Conservation (phyloP, 2,113 vertebrate species). For the Galbula dea region DNA sequence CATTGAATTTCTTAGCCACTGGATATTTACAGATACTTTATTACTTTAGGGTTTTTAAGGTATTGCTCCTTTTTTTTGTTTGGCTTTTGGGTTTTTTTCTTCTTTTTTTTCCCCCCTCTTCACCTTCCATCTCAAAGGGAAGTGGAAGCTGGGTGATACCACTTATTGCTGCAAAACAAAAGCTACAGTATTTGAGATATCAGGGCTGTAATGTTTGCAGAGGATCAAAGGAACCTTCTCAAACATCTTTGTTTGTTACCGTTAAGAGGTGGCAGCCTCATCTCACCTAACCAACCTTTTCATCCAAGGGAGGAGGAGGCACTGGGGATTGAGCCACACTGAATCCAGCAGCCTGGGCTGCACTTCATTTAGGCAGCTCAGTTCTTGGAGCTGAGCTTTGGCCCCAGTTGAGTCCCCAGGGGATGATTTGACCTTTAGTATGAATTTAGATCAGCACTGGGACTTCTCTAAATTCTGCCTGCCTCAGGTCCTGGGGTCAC, state of each 20-base stretch:
- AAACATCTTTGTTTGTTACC: neutral
- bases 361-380: neutral
- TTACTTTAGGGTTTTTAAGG: neutral
- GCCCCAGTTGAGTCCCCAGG: neutral
- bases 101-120: neutral
- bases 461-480: slow-evolving; percentile 22
- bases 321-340: neutral
- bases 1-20: neutral
- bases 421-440: slow-evolving; percentile 18
- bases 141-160: neutral
- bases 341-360: neutral
- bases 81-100: neutral
- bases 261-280: neutral
- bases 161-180: neutral
- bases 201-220: neutral
- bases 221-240: slow-evolving; percentile 32
- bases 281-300: neutral
- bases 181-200: neutral
- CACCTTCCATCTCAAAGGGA: neutral
- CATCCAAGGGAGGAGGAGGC: neutral
- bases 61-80: neutral
- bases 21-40: neutral
- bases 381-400: neutral
- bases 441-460: neutral
- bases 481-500: neutral